Percentiles rank a stretch among this genome's conserved stretches.
Evolutionary conservation across 2,113 vertebrate genomes (phyloP).

Genomic region (Ailurus styani): DNA sequence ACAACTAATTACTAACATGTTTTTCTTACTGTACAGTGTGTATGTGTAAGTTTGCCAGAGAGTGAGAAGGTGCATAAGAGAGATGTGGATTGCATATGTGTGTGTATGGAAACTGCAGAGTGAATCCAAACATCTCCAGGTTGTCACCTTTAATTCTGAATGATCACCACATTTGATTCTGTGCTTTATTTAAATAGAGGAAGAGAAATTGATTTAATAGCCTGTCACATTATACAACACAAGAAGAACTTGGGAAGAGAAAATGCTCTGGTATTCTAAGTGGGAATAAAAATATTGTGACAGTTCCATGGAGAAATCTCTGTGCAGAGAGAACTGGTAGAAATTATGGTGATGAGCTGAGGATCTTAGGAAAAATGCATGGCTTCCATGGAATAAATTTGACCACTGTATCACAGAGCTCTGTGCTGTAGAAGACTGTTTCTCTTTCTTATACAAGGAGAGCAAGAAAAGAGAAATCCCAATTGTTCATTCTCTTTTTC

Average conservation of each 20-base stretch:
- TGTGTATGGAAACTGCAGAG: background rate
- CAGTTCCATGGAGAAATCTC: constrained; percentile 40
- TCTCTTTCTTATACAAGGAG: background rate
- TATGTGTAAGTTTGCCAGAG: background rate
- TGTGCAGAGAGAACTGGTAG: constrained; percentile 20
- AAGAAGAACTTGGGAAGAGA: constrained; percentile 53
- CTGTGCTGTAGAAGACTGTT: background rate
- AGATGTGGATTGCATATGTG: background rate
- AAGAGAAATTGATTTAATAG: constrained; percentile 72
- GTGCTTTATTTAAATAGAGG: constrained; percentile 65
- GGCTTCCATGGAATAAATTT: background rate
- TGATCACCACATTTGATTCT: constrained; percentile 21
- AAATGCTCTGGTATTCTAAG: constrained; percentile 57
- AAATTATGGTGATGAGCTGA: background rate
- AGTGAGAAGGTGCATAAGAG: background rate
- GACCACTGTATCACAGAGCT: background rate
- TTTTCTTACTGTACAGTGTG: background rate
- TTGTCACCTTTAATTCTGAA: constrained; percentile 70
- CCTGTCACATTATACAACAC: constrained; percentile 71
- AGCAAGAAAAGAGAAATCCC: background rate
- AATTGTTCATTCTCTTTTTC: background rate
- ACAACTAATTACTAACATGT: background rate
- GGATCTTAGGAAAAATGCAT: background rate
- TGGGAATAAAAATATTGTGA: constrained; percentile 76
- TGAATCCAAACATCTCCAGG: constrained; percentile 36